phyloP scores from a whole-genome alignment of 2,113 vertebrate genomes.

The Indri indri region DNA sequence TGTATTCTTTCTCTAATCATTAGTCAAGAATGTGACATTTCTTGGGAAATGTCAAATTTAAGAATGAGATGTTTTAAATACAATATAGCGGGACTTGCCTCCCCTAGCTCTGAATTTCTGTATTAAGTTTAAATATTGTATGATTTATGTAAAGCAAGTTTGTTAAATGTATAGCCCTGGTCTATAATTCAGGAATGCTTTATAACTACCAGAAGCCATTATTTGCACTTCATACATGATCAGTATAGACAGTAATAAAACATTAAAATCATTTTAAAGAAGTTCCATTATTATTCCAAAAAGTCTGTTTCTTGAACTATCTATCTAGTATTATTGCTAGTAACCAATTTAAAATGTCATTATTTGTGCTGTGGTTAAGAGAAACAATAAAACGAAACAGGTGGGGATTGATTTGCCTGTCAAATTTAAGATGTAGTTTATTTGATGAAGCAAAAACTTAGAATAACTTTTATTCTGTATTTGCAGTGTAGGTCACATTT shows the following conservation, averaged over 20 bases:
- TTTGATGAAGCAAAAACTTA: constrained; percentile 28
- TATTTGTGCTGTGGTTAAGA: constrained; percentile 33
- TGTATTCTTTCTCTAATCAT: constrained; percentile 49
- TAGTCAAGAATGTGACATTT: constrained; percentile 38
- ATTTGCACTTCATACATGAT: constrained; percentile 39
- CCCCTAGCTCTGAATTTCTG: constrained; percentile 40
- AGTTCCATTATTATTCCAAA: constrained; percentile 50
- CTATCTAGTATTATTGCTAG: neutral
- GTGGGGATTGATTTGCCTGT: neutral
- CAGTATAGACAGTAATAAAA: constrained; percentile 69
- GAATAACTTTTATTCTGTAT: neutral
- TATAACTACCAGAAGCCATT: constrained; percentile 56
- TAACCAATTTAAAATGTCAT: neutral
- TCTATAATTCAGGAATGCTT: constrained; percentile 61
- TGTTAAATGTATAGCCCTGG: constrained; percentile 50
- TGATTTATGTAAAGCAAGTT: constrained; percentile 44
- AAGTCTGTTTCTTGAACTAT: constrained; percentile 27
- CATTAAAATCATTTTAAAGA: constrained; percentile 53
- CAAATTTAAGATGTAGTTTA: neutral
- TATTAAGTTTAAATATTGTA: constrained; percentile 47
- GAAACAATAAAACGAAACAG: neutral
- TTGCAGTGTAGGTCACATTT: neutral
- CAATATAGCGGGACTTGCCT: constrained; percentile 16
- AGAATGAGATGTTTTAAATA: constrained; percentile 53
- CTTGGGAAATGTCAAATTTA: constrained; percentile 50